These are phyloP conservation scores for Amblyopsis rosae DNA, from an alignment of 2,113 vertebrate species.

Conservation along the genomic window DNA sequence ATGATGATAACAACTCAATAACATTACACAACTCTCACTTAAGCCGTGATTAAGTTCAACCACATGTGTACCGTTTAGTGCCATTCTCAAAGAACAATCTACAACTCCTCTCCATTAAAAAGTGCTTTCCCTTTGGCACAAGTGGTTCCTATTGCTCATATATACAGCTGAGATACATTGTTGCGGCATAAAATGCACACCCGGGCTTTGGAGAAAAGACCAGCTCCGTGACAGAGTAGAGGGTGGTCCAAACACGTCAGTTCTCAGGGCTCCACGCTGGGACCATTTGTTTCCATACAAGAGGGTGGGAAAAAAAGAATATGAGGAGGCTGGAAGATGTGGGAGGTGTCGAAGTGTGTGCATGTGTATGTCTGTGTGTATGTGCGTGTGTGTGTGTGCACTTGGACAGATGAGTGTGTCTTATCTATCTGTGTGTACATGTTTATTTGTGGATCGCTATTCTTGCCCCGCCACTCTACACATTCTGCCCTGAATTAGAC, in stretches of 20 bases:
- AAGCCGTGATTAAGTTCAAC: not conserved
- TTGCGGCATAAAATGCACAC: conserved; percentile 71
- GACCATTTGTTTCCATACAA: conserved; percentile 79
- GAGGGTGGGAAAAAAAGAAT: conserved; percentile 72
- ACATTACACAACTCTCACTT: not conserved
- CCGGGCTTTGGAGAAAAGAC: conserved; percentile 57
- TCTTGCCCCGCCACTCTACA: conserved; percentile 71
- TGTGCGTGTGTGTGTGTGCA: conserved; percentile 36
- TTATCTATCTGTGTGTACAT: conserved; percentile 67
- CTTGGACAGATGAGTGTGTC: conserved; percentile 62
- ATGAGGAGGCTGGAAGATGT: conserved; percentile 56
- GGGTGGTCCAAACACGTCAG: conserved; percentile 76
- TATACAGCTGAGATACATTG: conserved; percentile 63
- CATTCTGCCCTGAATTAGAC: conserved; percentile 80
- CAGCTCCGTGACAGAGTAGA: conserved; percentile 66
- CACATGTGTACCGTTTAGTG: not conserved
- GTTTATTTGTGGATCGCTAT: conserved; percentile 70
- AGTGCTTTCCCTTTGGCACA: conserved; percentile 40
- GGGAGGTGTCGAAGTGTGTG: conserved; percentile 33
- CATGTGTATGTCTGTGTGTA: conserved; percentile 37
- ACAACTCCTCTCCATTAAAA: conserved; percentile 46
- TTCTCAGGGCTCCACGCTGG: conserved; percentile 75
- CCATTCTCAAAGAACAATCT: not conserved
- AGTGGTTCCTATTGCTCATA: conserved; percentile 50
- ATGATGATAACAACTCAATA: not conserved